Evolutionary conservation across 2,888 invertebrate species (phyloP), one percentile per base, ranked within the genome.

Genomic region (Eutolmus rufibarbis): DNA sequence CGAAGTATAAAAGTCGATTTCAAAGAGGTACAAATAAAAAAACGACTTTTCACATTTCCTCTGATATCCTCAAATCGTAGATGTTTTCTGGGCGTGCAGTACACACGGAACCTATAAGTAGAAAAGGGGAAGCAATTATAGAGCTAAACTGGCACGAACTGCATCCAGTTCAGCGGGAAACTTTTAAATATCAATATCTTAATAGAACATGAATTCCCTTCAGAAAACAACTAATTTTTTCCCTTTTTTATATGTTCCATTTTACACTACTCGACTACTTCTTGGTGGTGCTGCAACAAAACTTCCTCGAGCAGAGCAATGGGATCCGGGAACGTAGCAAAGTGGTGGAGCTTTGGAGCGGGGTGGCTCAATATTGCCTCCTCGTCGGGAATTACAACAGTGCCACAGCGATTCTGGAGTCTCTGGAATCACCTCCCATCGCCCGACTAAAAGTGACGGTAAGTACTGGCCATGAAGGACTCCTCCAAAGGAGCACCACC

Each of bases 381-480:
- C 91, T 92, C 28, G 93, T 93, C 79, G 93, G 93, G 84, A 93
- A 93, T 90, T 93, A 93, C 89, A 93, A 93, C 87, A 93, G 93
- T 88, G 93, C 92, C 86, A 93, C 92, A 86, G 91, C 92, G 87
- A 93, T 93, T 89, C 89, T 93, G 88, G 93, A 93, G 90, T 91
- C 93, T 12, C 89, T 92, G 84, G 92, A 92, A 89, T 92, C 92
- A 43, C 92, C 92, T 82, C 91, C 93, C 46, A 92, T 93, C 89
- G 92, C 92, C 81, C 90, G 93, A 88, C 91, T 93, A 31, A 92
- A 93, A 91, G 90, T 92, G 88, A 92, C 92, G 91, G 92, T 93
- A 90, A 91, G 92, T 90, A 85, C 77, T 89, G 57, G 74, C 28
- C 28, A 51, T 81, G 23, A 66, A 14, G 16, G 56, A 14, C 43